These are phyloP conservation scores for Ferdinandea cuprea DNA, from an alignment of 2,888 invertebrate species.

Conservation along the genomic window DNA sequence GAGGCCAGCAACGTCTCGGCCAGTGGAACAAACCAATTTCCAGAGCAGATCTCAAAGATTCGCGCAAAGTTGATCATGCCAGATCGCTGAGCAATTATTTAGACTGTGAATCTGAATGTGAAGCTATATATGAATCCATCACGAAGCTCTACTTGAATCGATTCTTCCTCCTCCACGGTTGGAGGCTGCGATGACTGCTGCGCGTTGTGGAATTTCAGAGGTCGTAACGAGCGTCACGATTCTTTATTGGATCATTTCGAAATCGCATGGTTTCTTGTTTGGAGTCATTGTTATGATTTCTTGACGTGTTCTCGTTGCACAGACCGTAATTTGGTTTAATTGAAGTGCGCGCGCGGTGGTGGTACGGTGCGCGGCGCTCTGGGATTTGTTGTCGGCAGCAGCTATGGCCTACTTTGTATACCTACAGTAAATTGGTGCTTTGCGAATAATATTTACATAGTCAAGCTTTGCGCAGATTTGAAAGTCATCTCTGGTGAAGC, in stretches of 20 bases:
- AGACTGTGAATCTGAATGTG: conserved; percentile 32
- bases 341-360: conserved; percentile 46
- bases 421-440: conserved; percentile 52
- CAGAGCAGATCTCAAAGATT: conserved; percentile 59
- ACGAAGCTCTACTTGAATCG: conserved; percentile 30
- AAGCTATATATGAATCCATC: conserved; percentile 38
- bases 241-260: conserved; percentile 73
- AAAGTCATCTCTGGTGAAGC: conserved; percentile 58
- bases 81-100: conserved; percentile 50
- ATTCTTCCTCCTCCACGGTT: not conserved
- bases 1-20: conserved; percentile 4
- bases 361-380: conserved; percentile 41
- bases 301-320: conserved; percentile 47
- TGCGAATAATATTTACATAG: conserved; percentile 66
- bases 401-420: conserved; percentile 64
- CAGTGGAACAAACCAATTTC: conserved; percentile 42
- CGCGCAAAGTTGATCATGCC: conserved; percentile 48
- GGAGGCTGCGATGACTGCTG: not conserved
- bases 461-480: conserved; percentile 38
- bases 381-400: conserved; percentile 39
- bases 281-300: conserved; percentile 74
- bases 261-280: conserved; percentile 57
- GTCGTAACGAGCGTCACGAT: conserved; percentile 73
- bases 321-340: conserved; percentile 70
- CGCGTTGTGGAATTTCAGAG: conserved; percentile 60